Conservation (phyloP, 2,888 invertebrate genomes). For the Crocallis elinguaria region DNA sequence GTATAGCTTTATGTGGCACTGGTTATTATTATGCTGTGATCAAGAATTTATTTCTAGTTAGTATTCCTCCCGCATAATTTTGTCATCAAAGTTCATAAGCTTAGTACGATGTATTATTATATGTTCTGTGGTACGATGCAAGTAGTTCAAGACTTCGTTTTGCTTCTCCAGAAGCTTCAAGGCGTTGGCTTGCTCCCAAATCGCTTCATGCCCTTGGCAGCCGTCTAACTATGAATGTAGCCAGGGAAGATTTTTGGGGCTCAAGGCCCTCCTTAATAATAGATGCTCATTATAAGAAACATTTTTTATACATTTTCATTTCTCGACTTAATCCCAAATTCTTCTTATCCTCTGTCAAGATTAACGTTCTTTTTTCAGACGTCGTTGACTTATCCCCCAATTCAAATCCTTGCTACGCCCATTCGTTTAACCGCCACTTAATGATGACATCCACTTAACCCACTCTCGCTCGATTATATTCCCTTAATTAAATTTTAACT, state of each 20-base stretch:
- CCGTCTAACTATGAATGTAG: slow-evolving; percentile 13
- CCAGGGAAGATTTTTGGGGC: slow-evolving; percentile 29
- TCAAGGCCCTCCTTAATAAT: background rate
- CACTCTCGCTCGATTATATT: slow-evolving; percentile 44
- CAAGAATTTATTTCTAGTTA: background rate
- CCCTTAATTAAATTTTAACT: slow-evolving; percentile 47
- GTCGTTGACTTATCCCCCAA: slow-evolving; percentile 36
- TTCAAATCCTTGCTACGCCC: slow-evolving; percentile 31
- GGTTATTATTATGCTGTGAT: background rate
- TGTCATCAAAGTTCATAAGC: slow-evolving; percentile 20
- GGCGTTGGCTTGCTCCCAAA: slow-evolving; percentile 60
- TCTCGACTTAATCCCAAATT: no score
- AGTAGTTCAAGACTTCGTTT: slow-evolving; percentile 37
- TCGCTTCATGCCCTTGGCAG: slow-evolving; percentile 58
- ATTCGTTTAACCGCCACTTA: slow-evolving; percentile 42
- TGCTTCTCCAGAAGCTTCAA: slow-evolving; percentile 32
- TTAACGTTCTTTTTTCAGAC: background rate
- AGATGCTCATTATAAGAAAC: no score
- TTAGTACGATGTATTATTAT: slow-evolving; percentile 20
- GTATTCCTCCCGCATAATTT: slow-evolving; percentile 9
- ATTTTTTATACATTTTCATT: no score
- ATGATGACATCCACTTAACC: slow-evolving; percentile 54
- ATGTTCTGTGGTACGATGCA: no score
- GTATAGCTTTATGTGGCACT: background rate
- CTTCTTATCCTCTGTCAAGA: no score